Conservation (phyloP, 1,140 invertebrate species). For the Sitodiplosis mosellana region DNA sequence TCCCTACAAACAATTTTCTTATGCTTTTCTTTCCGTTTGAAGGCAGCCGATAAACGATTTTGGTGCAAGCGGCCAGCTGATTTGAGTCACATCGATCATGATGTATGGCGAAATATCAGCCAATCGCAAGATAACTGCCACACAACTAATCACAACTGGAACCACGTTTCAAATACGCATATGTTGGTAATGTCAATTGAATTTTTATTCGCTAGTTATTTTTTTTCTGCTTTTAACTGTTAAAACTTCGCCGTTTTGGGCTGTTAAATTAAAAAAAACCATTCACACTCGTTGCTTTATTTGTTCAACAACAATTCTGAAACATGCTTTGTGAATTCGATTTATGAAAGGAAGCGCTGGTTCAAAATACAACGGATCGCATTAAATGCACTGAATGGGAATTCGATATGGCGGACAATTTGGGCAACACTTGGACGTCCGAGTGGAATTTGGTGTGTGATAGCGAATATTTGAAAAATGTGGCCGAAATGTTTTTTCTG, state of each 20-base stretch:
- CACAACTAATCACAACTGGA: conserved; percentile 21
- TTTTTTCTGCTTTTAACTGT: too few relatives aligned
- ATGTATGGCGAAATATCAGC: conserved; percentile 39
- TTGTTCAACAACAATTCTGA: conserved; percentile 8
- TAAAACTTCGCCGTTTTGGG: too few relatives aligned
- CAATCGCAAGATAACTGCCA: conserved; percentile 31
- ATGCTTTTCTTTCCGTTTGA: conserved; percentile 5
- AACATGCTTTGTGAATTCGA: background rate
- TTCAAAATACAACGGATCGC: conserved; percentile 4
- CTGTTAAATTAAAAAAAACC: background rate
- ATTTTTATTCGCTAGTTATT: too few relatives aligned
- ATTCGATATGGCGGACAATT: conserved; percentile 38
- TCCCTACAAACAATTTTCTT: too few relatives aligned
- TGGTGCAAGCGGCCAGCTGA: conserved; percentile 39
- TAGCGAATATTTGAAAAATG: conserved; percentile 35
- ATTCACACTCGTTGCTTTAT: too few relatives aligned
- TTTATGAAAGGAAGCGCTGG: conserved; percentile 2
- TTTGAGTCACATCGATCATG: conserved; percentile 27
- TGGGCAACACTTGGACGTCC: conserved; percentile 39
- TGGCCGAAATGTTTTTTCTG: conserved; percentile 49
- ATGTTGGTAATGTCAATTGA: background rate
- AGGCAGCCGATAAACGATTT: conserved; percentile 36
- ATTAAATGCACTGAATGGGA: conserved; percentile 41
- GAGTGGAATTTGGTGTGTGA: conserved; percentile 49
- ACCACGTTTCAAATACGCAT: conserved; percentile 7